phyloP scores from a whole-genome alignment of 2,888 invertebrate species.

The Macaria notata region DNA sequence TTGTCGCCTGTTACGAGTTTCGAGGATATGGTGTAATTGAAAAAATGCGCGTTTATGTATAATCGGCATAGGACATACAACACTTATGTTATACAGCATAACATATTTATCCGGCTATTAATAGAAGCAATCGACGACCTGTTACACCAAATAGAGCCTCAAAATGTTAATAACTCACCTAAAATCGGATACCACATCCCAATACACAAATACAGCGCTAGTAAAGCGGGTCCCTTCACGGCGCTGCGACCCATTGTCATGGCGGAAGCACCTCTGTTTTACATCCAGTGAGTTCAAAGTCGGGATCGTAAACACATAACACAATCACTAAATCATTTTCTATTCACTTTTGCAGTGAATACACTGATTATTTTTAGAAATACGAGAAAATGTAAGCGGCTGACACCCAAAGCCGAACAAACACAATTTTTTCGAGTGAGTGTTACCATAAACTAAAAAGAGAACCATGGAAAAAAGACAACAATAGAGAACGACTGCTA shows the following conservation, averaged over 20 bases:
- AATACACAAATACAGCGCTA: slow-evolving; percentile 71
- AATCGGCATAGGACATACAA: slow-evolving; percentile 7
- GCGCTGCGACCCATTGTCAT: slow-evolving; percentile 73
- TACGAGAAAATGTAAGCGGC: slow-evolving; percentile 69
- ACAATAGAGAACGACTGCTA: no score
- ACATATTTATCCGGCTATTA: slow-evolving; percentile 1
- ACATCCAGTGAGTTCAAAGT: slow-evolving; percentile 58
- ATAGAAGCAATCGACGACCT: no score
- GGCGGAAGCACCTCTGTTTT: slow-evolving; percentile 71
- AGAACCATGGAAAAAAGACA: no score
- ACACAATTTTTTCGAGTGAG: slow-evolving; percentile 54
- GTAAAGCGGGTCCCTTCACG: slow-evolving; percentile 66
- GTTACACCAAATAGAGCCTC: no score
- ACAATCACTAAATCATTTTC: slow-evolving; percentile 66
- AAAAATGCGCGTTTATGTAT: slow-evolving; percentile 44
- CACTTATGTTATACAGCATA: slow-evolving; percentile 25
- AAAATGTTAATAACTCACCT: slow-evolving; percentile 58
- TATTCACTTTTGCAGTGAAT: slow-evolving; percentile 56
- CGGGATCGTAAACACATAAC: slow-evolving; percentile 61
- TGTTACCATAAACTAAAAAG: slow-evolving; percentile 44
- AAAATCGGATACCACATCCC: slow-evolving; percentile 65
- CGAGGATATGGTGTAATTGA: slow-evolving; percentile 46
- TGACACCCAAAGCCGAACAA: slow-evolving; percentile 82
- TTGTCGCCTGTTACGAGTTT: slow-evolving; percentile 36
- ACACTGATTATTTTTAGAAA: slow-evolving; percentile 65